Evolutionary conservation across 2,113 vertebrate species (phyloP).

Genomic region (Suncus etruscus): DNA sequence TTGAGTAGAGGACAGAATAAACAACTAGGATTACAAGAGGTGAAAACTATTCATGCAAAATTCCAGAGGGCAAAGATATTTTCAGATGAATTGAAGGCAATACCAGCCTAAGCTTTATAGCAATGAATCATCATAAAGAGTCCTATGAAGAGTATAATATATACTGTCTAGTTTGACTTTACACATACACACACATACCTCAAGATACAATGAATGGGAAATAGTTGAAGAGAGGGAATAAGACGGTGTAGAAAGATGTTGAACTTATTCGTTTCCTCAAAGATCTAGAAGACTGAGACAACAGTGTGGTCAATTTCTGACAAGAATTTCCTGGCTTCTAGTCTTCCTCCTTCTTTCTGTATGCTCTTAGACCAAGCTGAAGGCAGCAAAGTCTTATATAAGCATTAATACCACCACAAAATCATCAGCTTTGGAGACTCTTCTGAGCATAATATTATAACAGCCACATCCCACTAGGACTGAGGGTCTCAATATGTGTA

Average conservation of each 20-base stretch:
- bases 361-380: not conserved
- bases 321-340: not conserved
- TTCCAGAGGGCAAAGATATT: not conserved
- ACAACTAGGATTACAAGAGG: not conserved
- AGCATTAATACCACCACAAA: not conserved
- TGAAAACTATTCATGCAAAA: not conserved
- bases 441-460: not conserved
- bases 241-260: not conserved
- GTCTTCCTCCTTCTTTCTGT: not conserved
- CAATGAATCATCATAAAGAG: too few relatives aligned
- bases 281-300: not conserved
- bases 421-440: not conserved
- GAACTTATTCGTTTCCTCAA: not conserved
- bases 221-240: not conserved
- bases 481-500: not conserved
- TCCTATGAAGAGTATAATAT: not conserved
- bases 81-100: too few relatives aligned
- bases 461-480: not conserved
- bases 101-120: not conserved
- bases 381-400: not conserved
- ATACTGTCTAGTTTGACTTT: not conserved
- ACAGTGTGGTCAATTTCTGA: not conserved
- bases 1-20: not conserved
- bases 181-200: not conserved
- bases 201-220: not conserved